A percentile compares a stretch with the other conserved stretches of the same genome.
These are phyloP conservation scores for Forbesichthys papilliferus DNA, from an alignment of 2,113 vertebrate species.

Conservation along the genomic window DNA sequence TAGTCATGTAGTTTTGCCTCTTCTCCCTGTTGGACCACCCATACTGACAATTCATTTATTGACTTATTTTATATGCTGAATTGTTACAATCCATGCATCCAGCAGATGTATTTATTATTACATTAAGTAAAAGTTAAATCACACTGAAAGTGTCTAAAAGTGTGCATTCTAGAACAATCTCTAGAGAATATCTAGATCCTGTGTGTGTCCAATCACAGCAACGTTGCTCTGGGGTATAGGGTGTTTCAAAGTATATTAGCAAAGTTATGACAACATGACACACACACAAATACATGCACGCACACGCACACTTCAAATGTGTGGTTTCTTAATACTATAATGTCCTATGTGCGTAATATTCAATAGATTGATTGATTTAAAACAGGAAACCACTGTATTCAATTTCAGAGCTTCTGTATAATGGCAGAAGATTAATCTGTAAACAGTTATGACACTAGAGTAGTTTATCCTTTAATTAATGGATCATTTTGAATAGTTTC, in stretches of 20 bases:
- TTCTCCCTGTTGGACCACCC: background rate
- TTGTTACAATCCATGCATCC: background rate
- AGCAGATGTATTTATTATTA: conserved; percentile 14
- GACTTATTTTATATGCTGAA: background rate
- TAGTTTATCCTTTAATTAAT: conserved; percentile 39
- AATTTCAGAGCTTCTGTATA: conserved; percentile 23
- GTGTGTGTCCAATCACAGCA: conserved; percentile 44
- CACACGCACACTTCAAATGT: conserved; percentile 26
- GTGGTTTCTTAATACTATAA: conserved; percentile 27
- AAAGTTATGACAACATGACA: conserved; percentile 51
- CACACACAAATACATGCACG: background rate
- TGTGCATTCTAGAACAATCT: too few relatives aligned
- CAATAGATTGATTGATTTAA: conserved; percentile 35
- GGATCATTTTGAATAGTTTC: conserved; percentile 27
- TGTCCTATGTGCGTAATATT: conserved; percentile 13
- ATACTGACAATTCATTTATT: background rate
- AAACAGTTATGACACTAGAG: conserved; percentile 24
- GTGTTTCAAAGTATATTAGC: conserved; percentile 48
- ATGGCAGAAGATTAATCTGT: conserved; percentile 12
- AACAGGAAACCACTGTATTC: conserved; percentile 35
- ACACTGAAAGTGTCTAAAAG: conserved; percentile 2
- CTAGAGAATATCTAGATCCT: conserved; percentile 38
- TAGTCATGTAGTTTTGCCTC: background rate
- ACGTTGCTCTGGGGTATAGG: conserved; percentile 34
- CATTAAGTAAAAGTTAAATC: conserved; percentile 33